Base-by-base conservation (phyloP, 1,140 invertebrate genomes). In the Harlomillsia oculata region DNA sequence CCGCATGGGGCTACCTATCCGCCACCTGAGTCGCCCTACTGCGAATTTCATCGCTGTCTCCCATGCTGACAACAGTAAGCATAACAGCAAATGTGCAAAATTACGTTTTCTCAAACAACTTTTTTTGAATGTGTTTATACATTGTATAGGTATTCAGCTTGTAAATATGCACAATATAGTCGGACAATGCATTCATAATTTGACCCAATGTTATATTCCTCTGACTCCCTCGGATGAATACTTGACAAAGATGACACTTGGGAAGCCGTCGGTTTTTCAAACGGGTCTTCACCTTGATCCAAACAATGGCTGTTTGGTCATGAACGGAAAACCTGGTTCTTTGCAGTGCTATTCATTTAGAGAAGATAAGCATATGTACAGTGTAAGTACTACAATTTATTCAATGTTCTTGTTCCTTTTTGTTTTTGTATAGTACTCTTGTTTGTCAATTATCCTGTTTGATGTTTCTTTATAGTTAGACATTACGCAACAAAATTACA, bases 381-480 rank as follows among this genome's bases (percentile, higher is more conserved):
- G 84, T 77, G 84, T 88, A 71, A 79, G 78, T 75, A 43, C 18
- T 26, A n/a, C n/a, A n/a, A n/a, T n/a, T n/a, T 11, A 32, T 18
- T 14, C 29, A 18, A 9, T 34, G 46, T 28, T 25, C 9, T 30
- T 26, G 13, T 21, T 44, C 20, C 5, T 16, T 44, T 46, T 46
- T 25, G 26, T 21, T n/a, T n/a, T n/a, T n/a, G n/a, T n/a, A n/a
- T n/a, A n/a, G n/a, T n/a, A n/a, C n/a, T n/a, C n/a, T n/a, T n/a
- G n/a, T n/a, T n/a, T n/a, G n/a, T n/a, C n/a, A n/a, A n/a, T n/a
- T n/a, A n/a, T n/a, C n/a, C n/a, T n/a, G n/a, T n/a, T n/a, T n/a
- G n/a, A n/a, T n/a, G n/a, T n/a, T n/a, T n/a, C n/a, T n/a, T n/a
- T 77, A 1, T 65, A 89, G 85, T 67, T 90, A 56, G 84, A 89